Conservation (phyloP, 2,888 invertebrate genomes). For the Orchesellides sinensis region DNA sequence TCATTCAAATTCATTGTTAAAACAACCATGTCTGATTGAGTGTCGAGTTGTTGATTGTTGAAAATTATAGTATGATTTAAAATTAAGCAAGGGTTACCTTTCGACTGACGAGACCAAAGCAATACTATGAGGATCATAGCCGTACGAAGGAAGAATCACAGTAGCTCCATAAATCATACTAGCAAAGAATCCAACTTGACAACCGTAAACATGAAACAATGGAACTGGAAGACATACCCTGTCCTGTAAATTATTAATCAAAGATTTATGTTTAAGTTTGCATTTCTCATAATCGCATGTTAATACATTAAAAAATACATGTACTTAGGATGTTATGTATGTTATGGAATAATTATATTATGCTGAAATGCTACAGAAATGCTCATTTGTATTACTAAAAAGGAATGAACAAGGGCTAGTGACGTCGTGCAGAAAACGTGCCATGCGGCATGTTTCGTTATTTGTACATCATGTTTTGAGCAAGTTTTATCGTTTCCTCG, state of each 20-base stretch:
- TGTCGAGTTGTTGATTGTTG: too few species aligned
- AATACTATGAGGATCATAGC: constrained; percentile 83
- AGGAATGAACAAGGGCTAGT: neutral
- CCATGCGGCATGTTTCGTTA: neutral
- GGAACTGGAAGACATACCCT: constrained; percentile 82
- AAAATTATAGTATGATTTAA: neutral
- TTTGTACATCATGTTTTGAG: neutral
- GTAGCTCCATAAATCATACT: constrained; percentile 82
- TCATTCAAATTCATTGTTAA: too few species aligned
- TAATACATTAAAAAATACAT: neutral
- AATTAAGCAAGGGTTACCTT: constrained; percentile 78
- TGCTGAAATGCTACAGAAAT: too few species aligned
- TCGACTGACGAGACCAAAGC: constrained; percentile 78
- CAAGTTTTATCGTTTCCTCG: too few species aligned
- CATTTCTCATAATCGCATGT: too few species aligned
- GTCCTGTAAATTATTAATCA: constrained; percentile 75
- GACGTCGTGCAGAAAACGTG: neutral
- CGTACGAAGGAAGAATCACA: constrained; percentile 81
- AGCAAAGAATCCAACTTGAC: constrained; percentile 81
- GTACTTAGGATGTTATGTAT: neutral
- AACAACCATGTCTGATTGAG: too few species aligned
- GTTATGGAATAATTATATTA: neutral
- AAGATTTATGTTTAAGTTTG: neutral
- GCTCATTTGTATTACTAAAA: too few species aligned
- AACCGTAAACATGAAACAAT: constrained; percentile 89